Percentiles rank a stretch among this genome's conserved stretches.
These are phyloP conservation scores for Strigamia maritima DNA, from an alignment of 2,888 invertebrate genomes.

Conservation along the genomic window DNA sequence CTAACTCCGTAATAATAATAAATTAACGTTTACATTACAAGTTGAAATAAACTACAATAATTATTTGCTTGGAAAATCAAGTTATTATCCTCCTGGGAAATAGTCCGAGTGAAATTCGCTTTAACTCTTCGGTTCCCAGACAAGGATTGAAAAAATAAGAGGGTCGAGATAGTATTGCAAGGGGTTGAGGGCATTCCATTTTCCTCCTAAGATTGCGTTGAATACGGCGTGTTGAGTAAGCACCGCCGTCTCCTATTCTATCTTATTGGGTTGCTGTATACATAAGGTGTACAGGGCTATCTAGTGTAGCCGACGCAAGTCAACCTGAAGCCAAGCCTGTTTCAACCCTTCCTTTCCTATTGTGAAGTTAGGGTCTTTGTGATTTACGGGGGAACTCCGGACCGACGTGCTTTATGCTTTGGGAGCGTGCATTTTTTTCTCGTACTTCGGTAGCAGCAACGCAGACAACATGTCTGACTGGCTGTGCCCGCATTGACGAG, in stretches of 20 bases:
- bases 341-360: slow-evolving; percentile 37
- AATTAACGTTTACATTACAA: not conserved
- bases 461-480: slow-evolving; percentile 38
- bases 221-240: slow-evolving; percentile 20
- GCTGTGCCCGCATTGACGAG: slow-evolving; percentile 29
- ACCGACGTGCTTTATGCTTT: slow-evolving; percentile 31
- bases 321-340: slow-evolving; percentile 35
- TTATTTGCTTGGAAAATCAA: not conserved
- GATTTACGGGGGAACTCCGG: slow-evolving; percentile 36
- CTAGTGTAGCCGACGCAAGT: slow-evolving; percentile 24
- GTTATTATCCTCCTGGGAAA: not conserved
- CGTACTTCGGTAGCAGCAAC: not conserved
- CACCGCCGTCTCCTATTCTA: slow-evolving; percentile 18
- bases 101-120: not conserved
- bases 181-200: not conserved
- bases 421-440: slow-evolving; percentile 31
- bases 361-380: slow-evolving; percentile 28
- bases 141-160: not conserved
- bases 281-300: slow-evolving; percentile 24
- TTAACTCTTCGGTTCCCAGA: slow-evolving; percentile 7
- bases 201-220: not conserved
- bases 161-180: not conserved
- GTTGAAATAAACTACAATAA: not conserved
- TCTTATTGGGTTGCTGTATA: slow-evolving; percentile 27
- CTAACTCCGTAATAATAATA: not conserved